Evolutionary conservation across 2,888 invertebrate genomes (phyloP), one percentile per base, ranked within the genome.

Genomic region (Papilio gigon): DNA sequence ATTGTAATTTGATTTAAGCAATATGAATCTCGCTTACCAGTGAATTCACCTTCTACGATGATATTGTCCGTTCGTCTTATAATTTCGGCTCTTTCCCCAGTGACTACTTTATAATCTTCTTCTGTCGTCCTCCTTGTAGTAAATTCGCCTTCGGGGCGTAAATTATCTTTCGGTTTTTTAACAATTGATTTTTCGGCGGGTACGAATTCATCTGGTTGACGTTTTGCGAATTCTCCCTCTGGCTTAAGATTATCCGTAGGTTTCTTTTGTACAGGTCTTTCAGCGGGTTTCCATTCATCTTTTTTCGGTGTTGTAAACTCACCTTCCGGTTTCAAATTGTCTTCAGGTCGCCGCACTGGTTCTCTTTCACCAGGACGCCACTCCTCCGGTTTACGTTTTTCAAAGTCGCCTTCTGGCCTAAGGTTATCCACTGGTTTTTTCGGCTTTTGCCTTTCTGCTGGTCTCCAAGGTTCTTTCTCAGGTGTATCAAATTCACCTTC

Each of bases 41-140:
- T 93, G 74, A 95, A 95, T 83, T 94, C 93, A 76, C 95, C 94
- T 89, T 94, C 93, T 64, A 93, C 89, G 42, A 93, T 93, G 17
- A 95, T 92, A 79, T 96, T 95, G 80, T 95, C 95, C 72, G 93
- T 93, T 56, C 92, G 94, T 71, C 93, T 93, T 71, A 93, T 90
- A 25, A 95, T 93, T 82, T 95, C 94, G 40, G 94, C 94, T 74
- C 95, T 91, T 80, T 95, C 95, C 0, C 94, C 94, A 35, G 85
- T 90, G 1, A 93, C 92, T n/a, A 93, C 90, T 71, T 85, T 91
- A 73, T 93, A 94, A 78, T 95, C 94, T 70, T 94, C 93, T 25
- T 88, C 88, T 56, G 88, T 87, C 22, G 88, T 90, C 72, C 92
- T 87, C 42, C 87, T 88, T 42, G 92, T 93, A 17, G 93, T 93